These are phyloP conservation scores for Coluber constrictor DNA, from an alignment of 2,797 vertebrate species.

Conservation along the genomic window DNA sequence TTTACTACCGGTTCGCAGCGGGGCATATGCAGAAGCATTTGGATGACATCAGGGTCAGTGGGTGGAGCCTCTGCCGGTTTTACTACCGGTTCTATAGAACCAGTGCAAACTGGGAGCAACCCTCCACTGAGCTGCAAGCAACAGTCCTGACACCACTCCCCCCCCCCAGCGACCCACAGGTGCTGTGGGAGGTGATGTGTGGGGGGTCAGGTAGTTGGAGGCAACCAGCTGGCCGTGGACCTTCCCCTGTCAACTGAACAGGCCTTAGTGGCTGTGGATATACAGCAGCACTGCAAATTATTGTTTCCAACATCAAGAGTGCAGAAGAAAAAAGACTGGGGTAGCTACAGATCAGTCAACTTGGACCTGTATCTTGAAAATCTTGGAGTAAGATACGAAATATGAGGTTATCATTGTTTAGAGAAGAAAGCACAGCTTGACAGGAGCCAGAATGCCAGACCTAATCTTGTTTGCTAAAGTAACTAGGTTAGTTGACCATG, in stretches of 20 bases:
- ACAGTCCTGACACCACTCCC: background rate
- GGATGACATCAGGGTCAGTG: too few relatives aligned
- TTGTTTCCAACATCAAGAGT: background rate
- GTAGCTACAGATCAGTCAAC: background rate
- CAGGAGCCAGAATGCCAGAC: background rate
- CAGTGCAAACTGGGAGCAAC: too few relatives aligned
- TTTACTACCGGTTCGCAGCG: too few relatives aligned
- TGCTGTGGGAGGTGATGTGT: background rate
- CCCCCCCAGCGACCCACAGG: background rate
- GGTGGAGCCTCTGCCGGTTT: too few relatives aligned
- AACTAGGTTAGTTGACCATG: background rate
- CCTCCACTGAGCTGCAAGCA: background rate
- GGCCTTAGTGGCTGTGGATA: background rate
- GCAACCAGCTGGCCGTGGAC: background rate
- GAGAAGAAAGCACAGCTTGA: background rate
- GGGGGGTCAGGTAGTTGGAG: background rate
- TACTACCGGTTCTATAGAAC: too few relatives aligned
- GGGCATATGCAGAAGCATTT: too few relatives aligned
- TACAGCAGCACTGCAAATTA: background rate
- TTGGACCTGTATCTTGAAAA: background rate
- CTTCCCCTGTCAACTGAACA: background rate
- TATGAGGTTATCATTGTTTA: background rate
- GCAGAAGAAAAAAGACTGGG: background rate
- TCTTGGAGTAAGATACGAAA: background rate
- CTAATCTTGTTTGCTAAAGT: background rate